A percentile compares a stretch with the other conserved stretches of the same genome.
Evolutionary conservation across 2,113 vertebrate genomes (phyloP).

Genomic region (Mugil cephalus): DNA sequence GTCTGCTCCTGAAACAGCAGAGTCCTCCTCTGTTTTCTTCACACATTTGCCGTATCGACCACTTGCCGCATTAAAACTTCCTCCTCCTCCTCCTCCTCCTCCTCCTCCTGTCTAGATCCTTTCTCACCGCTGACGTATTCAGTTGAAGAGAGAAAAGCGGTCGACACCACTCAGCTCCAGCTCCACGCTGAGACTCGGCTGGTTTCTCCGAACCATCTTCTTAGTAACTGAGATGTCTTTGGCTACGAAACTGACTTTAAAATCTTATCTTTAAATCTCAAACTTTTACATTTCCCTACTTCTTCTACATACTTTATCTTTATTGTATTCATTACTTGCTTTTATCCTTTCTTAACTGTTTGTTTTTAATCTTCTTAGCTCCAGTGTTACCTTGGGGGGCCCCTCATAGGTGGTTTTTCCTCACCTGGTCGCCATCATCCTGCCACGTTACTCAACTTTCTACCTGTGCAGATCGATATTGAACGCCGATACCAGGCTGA

Average conservation of each 20-base stretch:
- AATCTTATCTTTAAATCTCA: too few species aligned
- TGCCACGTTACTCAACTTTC: too few species aligned
- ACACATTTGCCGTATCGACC: constrained; percentile 62
- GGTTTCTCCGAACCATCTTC: constrained; percentile 3
- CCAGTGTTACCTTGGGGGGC: too few species aligned
- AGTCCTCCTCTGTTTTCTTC: constrained; percentile 39
- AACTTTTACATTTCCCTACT: too few species aligned
- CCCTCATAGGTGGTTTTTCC: too few species aligned
- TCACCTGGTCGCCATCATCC: too few species aligned
- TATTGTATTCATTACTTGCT: too few species aligned
- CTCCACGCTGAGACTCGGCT: constrained; percentile 18
- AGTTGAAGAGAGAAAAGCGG: constrained; percentile 27
- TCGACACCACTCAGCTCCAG: constrained; percentile 24
- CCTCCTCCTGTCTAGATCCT: constrained; percentile 38
- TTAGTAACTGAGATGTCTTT: constrained; percentile 46
- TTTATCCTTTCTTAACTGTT: too few species aligned
- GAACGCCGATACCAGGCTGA: too few species aligned
- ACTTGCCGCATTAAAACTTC: constrained; percentile 32
- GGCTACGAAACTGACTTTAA: constrained; percentile 11
- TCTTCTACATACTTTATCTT: too few species aligned
- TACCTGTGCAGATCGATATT: too few species aligned
- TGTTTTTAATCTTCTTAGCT: too few species aligned
- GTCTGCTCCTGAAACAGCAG: constrained; percentile 25
- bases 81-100: constrained; percentile 20
- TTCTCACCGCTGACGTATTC: constrained; percentile 47